Conservation (phyloP, 2,113 vertebrate genomes). For the Nerophis lumbriciformis region DNA sequence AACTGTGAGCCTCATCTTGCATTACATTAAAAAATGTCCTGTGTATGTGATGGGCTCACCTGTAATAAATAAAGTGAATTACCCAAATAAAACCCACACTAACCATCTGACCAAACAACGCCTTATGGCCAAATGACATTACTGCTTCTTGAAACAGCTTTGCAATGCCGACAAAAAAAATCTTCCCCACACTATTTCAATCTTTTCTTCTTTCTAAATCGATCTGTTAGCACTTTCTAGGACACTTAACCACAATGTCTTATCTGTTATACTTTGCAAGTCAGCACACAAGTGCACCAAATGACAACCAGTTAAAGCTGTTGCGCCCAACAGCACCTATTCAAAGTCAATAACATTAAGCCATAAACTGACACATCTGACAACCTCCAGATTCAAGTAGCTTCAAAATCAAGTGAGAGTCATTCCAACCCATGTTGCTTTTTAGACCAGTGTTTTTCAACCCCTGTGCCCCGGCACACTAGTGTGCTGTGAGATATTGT, state of each 20-base stretch:
- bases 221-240: not conserved
- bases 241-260: not conserved
- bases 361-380: no score
- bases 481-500: no score
- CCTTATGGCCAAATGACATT: constrained; percentile 8
- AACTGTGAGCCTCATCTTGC: constrained; percentile 1
- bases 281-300: constrained; percentile 7
- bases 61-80: constrained; percentile 10
- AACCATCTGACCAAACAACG: constrained; percentile 12
- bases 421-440: no score
- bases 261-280: not conserved
- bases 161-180: constrained; percentile 9
- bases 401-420: no score
- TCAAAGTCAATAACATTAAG: not conserved
- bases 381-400: no score
- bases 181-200: not conserved
- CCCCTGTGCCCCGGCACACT: no score
- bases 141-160: constrained; percentile 10
- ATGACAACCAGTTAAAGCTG: not conserved
- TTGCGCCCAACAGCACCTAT: constrained; percentile 4
- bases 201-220: not conserved
- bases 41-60: constrained; percentile 6
- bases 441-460: no score
- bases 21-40: constrained; percentile 1
- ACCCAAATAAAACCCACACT: constrained; percentile 12